phyloP scores from a whole-genome alignment of 2,888 invertebrate species.

The Epicampocera succincta region DNA sequence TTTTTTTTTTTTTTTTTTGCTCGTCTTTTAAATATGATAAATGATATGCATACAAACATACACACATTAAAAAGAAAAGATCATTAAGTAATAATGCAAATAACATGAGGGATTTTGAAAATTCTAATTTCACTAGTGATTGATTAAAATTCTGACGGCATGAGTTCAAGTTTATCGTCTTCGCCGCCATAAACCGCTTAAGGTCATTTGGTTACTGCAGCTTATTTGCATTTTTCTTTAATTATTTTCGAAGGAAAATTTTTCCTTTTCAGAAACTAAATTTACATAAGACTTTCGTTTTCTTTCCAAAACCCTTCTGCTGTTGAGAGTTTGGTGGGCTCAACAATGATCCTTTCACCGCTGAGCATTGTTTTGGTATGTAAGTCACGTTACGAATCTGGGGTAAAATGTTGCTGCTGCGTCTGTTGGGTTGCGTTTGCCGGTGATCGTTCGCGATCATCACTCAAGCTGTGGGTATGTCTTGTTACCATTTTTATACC shows the following conservation, averaged over 20 bases:
- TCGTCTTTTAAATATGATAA: too few relatives aligned
- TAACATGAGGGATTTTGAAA: slow-evolving; percentile 21
- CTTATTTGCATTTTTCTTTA: slow-evolving; percentile 61
- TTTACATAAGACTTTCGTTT: slow-evolving; percentile 38
- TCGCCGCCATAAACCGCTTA: slow-evolving; percentile 63
- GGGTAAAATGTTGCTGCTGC: slow-evolving; percentile 13
- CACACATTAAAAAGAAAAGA: slow-evolving; percentile 13
- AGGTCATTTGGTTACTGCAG: slow-evolving; percentile 58
- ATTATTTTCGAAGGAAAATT: slow-evolving; percentile 41
- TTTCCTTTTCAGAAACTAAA: slow-evolving; percentile 7
- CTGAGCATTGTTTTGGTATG: slow-evolving; percentile 69
- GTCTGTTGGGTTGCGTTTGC: slow-evolving; percentile 6
- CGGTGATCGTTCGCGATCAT: slow-evolving; percentile 53
- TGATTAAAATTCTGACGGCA: slow-evolving; percentile 66
- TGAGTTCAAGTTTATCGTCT: slow-evolving; percentile 43
- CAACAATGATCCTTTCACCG: slow-evolving; percentile 68
- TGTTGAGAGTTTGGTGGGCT: slow-evolving; percentile 52
- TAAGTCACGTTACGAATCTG: slow-evolving; percentile 64
- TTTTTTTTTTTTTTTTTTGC: too few relatives aligned
- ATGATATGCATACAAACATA: too few relatives aligned
- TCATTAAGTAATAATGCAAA: slow-evolving; percentile 64
- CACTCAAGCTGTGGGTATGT: slow-evolving; percentile 58
- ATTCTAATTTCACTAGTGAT: slow-evolving; percentile 47
- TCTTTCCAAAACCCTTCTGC: slow-evolving; percentile 36
- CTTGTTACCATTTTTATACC: slow-evolving; percentile 45